Evolutionary conservation across 2,797 vertebrate genomes (phyloP).

Genomic region (Lemur catta): DNA sequence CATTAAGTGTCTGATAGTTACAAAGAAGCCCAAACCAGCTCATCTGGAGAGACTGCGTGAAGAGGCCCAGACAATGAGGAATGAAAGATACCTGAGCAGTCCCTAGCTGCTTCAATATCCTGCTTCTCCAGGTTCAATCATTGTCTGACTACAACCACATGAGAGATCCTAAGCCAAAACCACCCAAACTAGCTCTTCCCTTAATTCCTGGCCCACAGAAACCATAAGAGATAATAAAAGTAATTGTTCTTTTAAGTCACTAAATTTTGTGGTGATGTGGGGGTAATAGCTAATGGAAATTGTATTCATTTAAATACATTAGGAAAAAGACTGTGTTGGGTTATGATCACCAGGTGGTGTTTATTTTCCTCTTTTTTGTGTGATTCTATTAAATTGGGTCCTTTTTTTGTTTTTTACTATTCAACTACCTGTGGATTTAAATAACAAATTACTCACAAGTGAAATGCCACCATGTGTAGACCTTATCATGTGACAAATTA

Average conservation of each 20-base stretch:
- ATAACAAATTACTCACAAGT: background rate
- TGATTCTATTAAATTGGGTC: background rate
- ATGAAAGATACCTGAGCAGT: background rate
- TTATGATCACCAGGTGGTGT: background rate
- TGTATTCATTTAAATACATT: background rate
- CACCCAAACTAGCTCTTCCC: background rate
- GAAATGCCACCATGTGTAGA: background rate
- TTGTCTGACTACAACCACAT: background rate
- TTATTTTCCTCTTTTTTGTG: background rate
- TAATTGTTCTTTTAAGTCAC: background rate
- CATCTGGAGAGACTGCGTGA: background rate
- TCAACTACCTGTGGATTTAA: background rate
- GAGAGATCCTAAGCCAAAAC: background rate
- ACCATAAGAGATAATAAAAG: conserved; percentile 15
- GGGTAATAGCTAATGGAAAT: background rate
- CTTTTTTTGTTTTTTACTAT: background rate
- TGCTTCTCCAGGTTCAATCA: background rate
- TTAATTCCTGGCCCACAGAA: background rate
- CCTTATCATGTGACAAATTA: background rate
- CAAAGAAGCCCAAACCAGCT: background rate
- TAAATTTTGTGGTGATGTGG: background rate
- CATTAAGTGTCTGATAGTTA: background rate
- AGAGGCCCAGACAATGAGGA: background rate
- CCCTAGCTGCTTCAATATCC: background rate
- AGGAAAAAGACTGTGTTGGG: background rate